Base-by-base conservation (phyloP, 1,140 invertebrate genomes). In the Drosophila pectinifera region DNA sequence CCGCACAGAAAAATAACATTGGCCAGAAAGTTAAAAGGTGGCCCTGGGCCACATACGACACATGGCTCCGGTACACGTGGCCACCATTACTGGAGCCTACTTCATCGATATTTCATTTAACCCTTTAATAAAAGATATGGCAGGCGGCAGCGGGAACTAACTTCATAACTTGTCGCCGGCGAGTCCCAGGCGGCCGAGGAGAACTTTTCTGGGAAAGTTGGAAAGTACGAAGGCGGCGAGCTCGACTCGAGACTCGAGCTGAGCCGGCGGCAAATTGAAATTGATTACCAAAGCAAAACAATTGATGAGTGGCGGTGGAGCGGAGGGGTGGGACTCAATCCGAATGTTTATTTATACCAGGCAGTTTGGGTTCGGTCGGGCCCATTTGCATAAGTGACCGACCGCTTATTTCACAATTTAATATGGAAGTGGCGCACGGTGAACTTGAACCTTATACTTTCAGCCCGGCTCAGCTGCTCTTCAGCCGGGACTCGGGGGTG, bases 331-430 rank as follows among this genome's bases (percentile, higher is more conserved):
- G 41, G 31, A 14, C 36, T 8, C 62, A 69, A 67, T 58, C 38
- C 39, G 57, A 85, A 80, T 86, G 77, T 84, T 84, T 86, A 84
- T 84, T 84, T 82, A 79, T 80, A 75, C 53, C 43, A 41, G 61
- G 64, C 59, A 65, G 46, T 62, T 68, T 26, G 34, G 45, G 42
- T 68, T 68, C 45, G 61, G 51, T 65, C 31, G 49, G 18, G 48
- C 73, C 57, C 48, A 82, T 82, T 77, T 73, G 49, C 69, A 68
- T 77, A 78, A 78, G 65, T 56, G 62, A 55, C 54, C 64, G 65
- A 54, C 43, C 59, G 61, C 80, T 56, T 69, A 59, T 77, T 58
- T 51, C 57, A 67, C 59, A 42, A 82, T 57, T 70, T 69, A 77
- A 45, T 45, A 61, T 81, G 67, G 53, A 78, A 73, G 80, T 62